These are phyloP conservation scores for Paradisaea rubra DNA, from an alignment of 2,113 vertebrate genomes.

Conservation along the genomic window DNA sequence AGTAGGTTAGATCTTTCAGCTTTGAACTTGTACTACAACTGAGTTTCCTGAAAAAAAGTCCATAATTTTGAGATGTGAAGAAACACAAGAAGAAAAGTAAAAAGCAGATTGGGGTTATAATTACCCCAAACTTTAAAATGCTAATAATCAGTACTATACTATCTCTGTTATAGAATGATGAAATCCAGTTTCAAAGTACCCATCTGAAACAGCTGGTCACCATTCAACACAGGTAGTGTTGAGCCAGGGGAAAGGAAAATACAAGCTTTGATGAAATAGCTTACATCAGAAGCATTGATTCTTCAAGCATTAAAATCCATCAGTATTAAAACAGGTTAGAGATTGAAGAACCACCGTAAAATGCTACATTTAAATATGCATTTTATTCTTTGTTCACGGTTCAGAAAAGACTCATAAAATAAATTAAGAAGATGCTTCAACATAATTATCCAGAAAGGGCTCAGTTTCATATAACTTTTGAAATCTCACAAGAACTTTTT, in stretches of 20 bases:
- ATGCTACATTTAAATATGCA: rapidly evolving
- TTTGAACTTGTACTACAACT: not conserved
- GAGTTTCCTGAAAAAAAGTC: not conserved
- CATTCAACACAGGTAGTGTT: not conserved
- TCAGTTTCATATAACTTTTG: not conserved
- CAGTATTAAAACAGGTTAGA: not conserved
- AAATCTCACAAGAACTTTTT: not conserved
- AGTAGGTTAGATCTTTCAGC: not conserved
- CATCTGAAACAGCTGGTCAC: not conserved
- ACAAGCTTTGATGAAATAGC: not conserved
- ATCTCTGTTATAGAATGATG: not conserved
- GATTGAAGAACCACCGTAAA: not conserved
- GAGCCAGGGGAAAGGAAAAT: not conserved
- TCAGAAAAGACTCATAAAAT: not conserved
- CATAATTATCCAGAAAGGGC: not conserved
- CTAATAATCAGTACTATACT: not conserved
- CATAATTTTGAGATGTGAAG: not conserved
- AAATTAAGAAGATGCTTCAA: not conserved
- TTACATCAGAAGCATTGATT: not conserved
- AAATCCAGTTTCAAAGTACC: not conserved
- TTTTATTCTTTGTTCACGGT: not conserved
- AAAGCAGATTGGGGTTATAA: not conserved
- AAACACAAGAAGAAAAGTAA: not conserved
- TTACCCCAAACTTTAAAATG: not conserved
- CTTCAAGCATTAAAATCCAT: not conserved